These are phyloP conservation scores for Psilopsiagon aurifrons DNA, from an alignment of 2,113 vertebrate genomes.

Conservation along the genomic window DNA sequence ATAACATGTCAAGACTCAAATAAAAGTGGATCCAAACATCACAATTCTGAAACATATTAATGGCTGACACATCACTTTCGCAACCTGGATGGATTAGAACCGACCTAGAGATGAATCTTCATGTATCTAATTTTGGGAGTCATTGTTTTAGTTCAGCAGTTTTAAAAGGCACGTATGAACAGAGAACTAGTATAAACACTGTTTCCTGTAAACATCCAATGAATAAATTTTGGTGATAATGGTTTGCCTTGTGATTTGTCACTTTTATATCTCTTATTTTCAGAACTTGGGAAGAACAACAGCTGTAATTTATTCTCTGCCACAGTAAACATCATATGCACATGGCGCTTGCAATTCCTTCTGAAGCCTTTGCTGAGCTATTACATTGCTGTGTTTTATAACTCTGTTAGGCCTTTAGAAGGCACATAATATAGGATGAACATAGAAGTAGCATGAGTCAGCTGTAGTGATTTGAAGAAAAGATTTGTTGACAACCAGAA, in stretches of 20 bases:
- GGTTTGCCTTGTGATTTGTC: neutral
- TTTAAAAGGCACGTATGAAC: neutral
- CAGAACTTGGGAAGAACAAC: neutral
- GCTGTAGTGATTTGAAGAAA: constrained; percentile 40
- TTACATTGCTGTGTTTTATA: neutral
- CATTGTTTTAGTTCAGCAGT: neutral
- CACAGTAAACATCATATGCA: neutral
- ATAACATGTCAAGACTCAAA: neutral
- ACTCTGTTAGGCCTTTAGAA: neutral
- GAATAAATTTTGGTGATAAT: neutral
- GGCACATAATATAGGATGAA: neutral
- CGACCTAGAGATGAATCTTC: neutral
- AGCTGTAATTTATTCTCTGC: neutral
- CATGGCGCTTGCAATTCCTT: neutral
- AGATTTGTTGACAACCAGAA: constrained; percentile 42
- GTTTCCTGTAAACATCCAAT: neutral
- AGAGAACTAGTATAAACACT: neutral
- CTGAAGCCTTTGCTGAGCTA: neutral
- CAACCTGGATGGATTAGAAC: neutral
- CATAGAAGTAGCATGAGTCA: constrained; percentile 20
- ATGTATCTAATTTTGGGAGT: neutral
- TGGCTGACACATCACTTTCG: neutral
- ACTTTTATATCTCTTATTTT: neutral
- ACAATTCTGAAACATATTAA: neutral
- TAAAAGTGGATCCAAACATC: neutral